These are phyloP conservation scores for Acanthurus leucopareius DNA, from an alignment of 2,797 vertebrate species.

Conservation along the genomic window DNA sequence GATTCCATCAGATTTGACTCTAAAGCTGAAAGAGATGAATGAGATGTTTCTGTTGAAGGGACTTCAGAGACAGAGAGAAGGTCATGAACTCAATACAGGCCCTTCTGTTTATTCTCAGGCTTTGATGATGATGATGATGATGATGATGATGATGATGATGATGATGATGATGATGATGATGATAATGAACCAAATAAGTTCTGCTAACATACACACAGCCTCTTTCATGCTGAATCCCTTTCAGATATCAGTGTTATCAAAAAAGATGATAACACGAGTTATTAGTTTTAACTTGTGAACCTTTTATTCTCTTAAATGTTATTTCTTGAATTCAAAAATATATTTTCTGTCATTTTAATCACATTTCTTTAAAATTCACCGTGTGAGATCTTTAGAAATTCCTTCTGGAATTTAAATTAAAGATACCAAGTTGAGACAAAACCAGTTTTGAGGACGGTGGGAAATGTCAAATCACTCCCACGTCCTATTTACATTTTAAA, in stretches of 20 bases:
- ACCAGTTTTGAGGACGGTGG: not conserved
- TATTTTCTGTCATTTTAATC: not conserved
- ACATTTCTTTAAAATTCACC: not conserved
- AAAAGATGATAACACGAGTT: not conserved
- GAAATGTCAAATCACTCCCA: not conserved
- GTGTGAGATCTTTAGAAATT: no score
- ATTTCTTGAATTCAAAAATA: not conserved
- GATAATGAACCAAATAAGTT: constrained; percentile 12
- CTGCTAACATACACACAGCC: constrained; percentile 35
- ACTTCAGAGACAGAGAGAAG: not conserved
- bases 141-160: no score
- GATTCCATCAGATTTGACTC: no score
- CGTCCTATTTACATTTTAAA: not conserved
- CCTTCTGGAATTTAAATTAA: not conserved
- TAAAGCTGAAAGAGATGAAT: not conserved
- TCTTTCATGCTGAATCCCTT: constrained; percentile 4
- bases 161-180: no score
- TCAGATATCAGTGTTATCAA: not conserved
- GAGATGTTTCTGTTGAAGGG: not conserved
- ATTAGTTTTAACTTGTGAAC: not conserved
- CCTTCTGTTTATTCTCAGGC: constrained; percentile 13
- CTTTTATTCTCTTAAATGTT: not conserved
- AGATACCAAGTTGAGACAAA: not conserved
- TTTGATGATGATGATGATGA: constrained; percentile 29
- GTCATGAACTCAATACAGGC: constrained; percentile 9